phyloP scores from a whole-genome alignment of 2,113 vertebrate genomes.

The Lontra canadensis region DNA sequence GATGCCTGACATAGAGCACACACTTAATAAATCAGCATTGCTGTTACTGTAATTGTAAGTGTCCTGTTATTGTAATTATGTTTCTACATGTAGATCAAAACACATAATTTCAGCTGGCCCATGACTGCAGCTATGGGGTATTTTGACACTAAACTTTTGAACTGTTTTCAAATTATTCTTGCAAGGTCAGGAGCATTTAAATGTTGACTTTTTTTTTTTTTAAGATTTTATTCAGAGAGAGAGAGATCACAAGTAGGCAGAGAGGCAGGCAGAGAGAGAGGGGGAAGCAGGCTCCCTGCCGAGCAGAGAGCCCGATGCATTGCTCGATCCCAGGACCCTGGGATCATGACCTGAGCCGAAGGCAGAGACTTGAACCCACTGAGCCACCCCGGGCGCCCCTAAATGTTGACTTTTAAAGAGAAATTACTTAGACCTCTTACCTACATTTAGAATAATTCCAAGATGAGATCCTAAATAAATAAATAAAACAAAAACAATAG shows the following conservation, averaged over 20 bases:
- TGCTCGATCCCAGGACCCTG: too few species aligned
- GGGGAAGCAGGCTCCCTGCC: too few species aligned
- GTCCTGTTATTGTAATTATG: not conserved
- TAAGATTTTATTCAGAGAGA: too few species aligned
- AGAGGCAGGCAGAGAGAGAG: too few species aligned
- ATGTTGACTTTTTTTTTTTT: not conserved
- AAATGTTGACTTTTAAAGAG: not conserved
- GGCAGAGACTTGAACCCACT: too few species aligned
- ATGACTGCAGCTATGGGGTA: not conserved
- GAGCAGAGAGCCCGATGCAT: too few species aligned
- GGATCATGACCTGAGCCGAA: too few species aligned
- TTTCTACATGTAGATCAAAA: not conserved
- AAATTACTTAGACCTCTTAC: not conserved
- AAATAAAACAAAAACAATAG: not conserved
- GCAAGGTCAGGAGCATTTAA: not conserved
- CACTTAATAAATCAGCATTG: not conserved
- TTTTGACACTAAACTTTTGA: constrained; percentile 27
- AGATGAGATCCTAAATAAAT: not conserved
- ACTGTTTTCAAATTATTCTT: constrained; percentile 36
- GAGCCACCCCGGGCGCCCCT: not conserved
- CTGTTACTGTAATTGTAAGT: not conserved
- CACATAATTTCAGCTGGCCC: not conserved
- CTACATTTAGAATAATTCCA: not conserved
- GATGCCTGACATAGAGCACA: not conserved
- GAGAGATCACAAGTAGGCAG: too few species aligned